Evolutionary conservation across 2,888 invertebrate species (phyloP).

Genomic region (Elaeidobius kamerunicus): DNA sequence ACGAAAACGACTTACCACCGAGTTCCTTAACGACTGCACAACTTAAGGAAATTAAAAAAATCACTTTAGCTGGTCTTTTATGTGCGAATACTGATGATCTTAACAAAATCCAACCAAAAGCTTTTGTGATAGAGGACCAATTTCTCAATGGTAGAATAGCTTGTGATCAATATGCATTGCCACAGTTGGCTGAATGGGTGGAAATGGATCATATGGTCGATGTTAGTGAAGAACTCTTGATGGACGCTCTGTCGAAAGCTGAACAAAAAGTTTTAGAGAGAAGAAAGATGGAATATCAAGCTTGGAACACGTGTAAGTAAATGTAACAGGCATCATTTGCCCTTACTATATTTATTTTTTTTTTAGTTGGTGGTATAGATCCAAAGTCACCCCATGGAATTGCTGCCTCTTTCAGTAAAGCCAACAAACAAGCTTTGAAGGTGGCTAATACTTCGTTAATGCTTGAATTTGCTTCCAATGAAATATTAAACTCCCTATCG

Average conservation of each 20-base stretch:
- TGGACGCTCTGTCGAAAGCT: conserved; percentile 74
- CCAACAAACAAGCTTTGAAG: conserved; percentile 77
- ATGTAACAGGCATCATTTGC: conserved; percentile 51
- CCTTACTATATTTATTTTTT: no score
- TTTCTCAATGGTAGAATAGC: conserved; percentile 75
- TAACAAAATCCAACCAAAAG: conserved; percentile 75
- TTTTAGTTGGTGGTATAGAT: conserved; percentile 72
- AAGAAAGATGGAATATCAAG: conserved; percentile 75
- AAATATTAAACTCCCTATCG: conserved; percentile 68
- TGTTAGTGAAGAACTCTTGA: conserved; percentile 67
- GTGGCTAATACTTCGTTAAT: conserved; percentile 84
- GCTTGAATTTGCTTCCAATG: conserved; percentile 83
- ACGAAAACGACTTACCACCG: conserved; percentile 90
- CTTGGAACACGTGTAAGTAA: conserved; percentile 74
- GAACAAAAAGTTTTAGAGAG: conserved; percentile 72
- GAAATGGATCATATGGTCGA: conserved; percentile 65
- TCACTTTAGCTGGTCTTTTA: conserved; percentile 73
- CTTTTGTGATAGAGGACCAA: conserved; percentile 80
- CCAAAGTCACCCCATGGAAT: conserved; percentile 84
- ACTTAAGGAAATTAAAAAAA: conserved; percentile 75
- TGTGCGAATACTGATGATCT: conserved; percentile 73
- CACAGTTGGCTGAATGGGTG: conserved; percentile 70
- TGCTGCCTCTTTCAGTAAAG: conserved; percentile 87
- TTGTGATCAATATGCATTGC: conserved; percentile 67
- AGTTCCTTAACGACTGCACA: conserved; percentile 77